These are phyloP conservation scores for Prionace glauca DNA, from an alignment of 2,797 vertebrate species.

Conservation along the genomic window DNA sequence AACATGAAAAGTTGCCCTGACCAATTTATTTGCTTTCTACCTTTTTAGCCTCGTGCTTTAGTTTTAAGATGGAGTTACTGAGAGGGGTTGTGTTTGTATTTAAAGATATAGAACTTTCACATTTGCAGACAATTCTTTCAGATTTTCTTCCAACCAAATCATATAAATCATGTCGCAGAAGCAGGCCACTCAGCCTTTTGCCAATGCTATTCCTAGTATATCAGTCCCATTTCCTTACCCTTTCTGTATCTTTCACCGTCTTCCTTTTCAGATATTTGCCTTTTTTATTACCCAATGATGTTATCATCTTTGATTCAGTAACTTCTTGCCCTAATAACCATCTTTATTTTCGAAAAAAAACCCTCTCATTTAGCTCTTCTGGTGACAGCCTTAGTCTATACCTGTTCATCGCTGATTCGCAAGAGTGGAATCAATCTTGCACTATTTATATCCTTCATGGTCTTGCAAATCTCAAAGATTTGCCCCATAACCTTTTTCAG, in stretches of 20 bases:
- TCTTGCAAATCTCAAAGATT: not conserved
- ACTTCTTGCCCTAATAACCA: not conserved
- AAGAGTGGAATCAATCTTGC: not conserved
- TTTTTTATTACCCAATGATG: not conserved
- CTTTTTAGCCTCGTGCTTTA: not conserved
- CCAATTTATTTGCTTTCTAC: not conserved
- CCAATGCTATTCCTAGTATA: not conserved
- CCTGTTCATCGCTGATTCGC: not conserved
- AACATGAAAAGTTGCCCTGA: not conserved
- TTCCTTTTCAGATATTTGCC: not conserved
- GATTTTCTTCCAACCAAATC: not conserved
- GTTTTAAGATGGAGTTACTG: not conserved
- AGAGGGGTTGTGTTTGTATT: not conserved
- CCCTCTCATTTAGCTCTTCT: not conserved
- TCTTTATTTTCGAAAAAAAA: not conserved
- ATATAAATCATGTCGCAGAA: not conserved
- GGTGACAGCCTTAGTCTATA: not conserved
- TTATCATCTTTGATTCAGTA: not conserved
- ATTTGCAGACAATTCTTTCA: not conserved
- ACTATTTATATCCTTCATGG: not conserved
- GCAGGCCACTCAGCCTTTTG: not conserved
- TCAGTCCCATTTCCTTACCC: not conserved
- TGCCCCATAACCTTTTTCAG: not conserved
- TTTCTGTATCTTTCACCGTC: not conserved
- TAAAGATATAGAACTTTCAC: not conserved